phyloP scores from a whole-genome alignment of 1,140 invertebrate species.

The Drosophila rufa region DNA sequence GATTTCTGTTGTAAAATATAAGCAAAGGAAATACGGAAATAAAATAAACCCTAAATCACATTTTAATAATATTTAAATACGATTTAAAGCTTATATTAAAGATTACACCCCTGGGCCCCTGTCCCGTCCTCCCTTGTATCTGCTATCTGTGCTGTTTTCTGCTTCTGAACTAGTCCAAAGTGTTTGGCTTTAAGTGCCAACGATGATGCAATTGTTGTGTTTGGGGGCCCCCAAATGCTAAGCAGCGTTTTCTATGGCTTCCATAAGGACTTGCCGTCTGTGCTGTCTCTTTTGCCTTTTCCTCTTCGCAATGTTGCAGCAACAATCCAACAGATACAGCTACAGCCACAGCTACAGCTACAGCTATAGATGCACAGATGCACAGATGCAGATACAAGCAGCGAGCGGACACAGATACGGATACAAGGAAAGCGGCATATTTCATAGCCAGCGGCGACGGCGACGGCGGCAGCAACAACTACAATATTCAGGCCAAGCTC shows the following conservation, averaged over 20 bases:
- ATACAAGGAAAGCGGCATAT: conserved; percentile 46
- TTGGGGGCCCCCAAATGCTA: conserved; percentile 16
- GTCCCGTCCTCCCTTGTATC: conserved; percentile 3
- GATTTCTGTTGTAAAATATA: too few species aligned
- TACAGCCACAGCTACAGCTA: conserved; percentile 23
- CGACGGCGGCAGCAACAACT: conserved; percentile 18
- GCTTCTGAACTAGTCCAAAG: conserved; percentile 11
- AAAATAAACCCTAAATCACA: too few species aligned
- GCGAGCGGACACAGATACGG: conserved; percentile 7
- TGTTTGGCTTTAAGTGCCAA: conserved; percentile 18
- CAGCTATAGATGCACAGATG: conserved; percentile 7
- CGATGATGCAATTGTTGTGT: conserved; percentile 45
- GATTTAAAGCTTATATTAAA: too few species aligned
- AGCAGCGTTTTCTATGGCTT: conserved; percentile 41
- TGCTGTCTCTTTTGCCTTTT: conserved; percentile 12
- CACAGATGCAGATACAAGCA: conserved; percentile 18
- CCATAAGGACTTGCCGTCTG: conserved; percentile 37
- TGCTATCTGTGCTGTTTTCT: background rate
- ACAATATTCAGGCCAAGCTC: conserved; percentile 66
- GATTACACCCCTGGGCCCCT: too few species aligned
- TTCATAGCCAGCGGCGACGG: conserved; percentile 31
- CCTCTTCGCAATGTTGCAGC: conserved; percentile 47
- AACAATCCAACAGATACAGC: conserved; percentile 45
- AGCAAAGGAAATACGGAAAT: too few species aligned
- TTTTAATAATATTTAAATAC: too few species aligned